Evolutionary conservation across 2,888 invertebrate species (phyloP).

Genomic region (Lamellibrachia columna): DNA sequence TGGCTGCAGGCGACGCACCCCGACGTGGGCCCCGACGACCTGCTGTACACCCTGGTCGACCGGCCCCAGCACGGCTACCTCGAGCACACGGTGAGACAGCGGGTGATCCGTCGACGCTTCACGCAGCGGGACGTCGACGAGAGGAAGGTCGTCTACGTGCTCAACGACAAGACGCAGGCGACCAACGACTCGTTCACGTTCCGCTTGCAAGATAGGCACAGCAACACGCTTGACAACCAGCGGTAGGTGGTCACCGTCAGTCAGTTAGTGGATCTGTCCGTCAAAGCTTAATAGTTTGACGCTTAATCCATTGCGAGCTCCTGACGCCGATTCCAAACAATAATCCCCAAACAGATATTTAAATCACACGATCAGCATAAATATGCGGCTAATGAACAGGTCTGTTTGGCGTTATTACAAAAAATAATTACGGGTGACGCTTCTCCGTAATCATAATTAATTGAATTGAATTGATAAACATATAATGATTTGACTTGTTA

Average conservation of each 20-base stretch:
- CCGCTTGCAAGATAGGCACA: conserved; percentile 54
- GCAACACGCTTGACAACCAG: conserved; percentile 55
- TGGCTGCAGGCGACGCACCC: conserved; percentile 58
- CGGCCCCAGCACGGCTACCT: conserved; percentile 58
- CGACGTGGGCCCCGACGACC: conserved; percentile 48
- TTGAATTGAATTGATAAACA: too few species aligned
- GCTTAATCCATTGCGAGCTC: too few species aligned
- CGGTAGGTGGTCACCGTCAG: conserved; percentile 44
- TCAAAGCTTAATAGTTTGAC: too few species aligned
- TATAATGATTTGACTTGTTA: too few species aligned
- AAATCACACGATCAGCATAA: too few species aligned
- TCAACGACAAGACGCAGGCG: conserved; percentile 49
- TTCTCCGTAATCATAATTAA: too few species aligned
- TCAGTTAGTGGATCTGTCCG: neutral
- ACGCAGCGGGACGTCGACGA: conserved; percentile 63
- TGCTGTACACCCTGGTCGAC: conserved; percentile 56
- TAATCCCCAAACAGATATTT: too few species aligned
- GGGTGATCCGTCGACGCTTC: conserved; percentile 54
- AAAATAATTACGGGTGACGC: too few species aligned
- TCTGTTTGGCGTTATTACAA: too few species aligned
- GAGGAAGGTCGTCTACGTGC: conserved; percentile 53
- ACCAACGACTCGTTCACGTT: conserved; percentile 61
- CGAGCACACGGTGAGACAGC: conserved; percentile 57
- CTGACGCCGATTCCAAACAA: too few species aligned
- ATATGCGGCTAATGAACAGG: too few species aligned